Evolutionary conservation across 2,888 invertebrate genomes (phyloP).

Genomic region (Imbricaverruca yamaguchii): DNA sequence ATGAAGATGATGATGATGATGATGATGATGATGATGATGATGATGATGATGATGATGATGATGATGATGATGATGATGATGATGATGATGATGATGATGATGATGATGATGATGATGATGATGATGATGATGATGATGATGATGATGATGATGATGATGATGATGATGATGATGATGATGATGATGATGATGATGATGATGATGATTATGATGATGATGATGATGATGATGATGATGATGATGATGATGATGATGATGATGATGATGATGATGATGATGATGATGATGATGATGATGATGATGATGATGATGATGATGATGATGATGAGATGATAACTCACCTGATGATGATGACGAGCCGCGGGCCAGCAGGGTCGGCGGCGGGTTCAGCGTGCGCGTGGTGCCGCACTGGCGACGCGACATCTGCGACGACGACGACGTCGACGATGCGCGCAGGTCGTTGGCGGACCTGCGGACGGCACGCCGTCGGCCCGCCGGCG

Average conservation of each 20-base stretch:
- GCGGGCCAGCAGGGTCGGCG: neutral
- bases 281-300: neutral
- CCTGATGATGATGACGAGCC: neutral
- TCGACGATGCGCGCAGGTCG: neutral
- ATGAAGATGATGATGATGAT: neutral
- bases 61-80: neutral
- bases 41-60: neutral
- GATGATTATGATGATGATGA: too few relatives aligned
- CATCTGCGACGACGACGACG: neutral
- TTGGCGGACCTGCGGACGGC: neutral
- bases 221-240: neutral
- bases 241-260: neutral
- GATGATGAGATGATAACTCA: neutral
- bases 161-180: neutral
- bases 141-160: neutral
- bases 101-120: neutral
- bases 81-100: neutral
- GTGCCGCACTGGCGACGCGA: neutral
- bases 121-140: conserved; percentile 9
- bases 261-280: conserved; percentile 12
- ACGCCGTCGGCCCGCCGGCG: too few relatives aligned
- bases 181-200: neutral
- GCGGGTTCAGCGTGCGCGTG: neutral
- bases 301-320: neutral
- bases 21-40: neutral